Base-by-base conservation (phyloP, 2,888 invertebrate genomes). In the Platycheirus rosarum region DNA sequence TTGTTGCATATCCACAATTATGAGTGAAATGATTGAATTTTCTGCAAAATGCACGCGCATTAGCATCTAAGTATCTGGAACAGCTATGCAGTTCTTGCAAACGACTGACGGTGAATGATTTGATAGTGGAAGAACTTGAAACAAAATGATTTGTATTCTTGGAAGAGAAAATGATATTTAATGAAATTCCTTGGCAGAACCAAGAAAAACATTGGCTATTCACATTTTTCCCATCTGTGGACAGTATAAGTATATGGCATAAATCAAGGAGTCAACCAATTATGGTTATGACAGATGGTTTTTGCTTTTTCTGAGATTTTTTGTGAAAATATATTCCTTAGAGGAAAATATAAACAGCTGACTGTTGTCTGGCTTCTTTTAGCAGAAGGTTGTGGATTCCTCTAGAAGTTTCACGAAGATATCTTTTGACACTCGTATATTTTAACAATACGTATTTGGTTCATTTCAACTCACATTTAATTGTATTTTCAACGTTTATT, bases 181-280 rank as follows among this genome's bases (percentile, higher is more conserved):
- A 29, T 29, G 32, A 18, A 35, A 53, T 16, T 32, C 29, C 29
- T 16, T 32, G 14, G 16, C 5, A 32, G 32, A 35, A 53, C 32
- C 18, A 1, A 7, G 32, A 53, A 53, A 18, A n/a, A 53, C 51
- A 53, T 35, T 35, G 32, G 18, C 51, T 53, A 35, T 53, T 53
- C 32, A 53, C 32, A 53, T 53, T 35, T n/a, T 8, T n/a, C 2
- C 32, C 51, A 53, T 53, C 18, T 35, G 51, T 16, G 32, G 51
- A 18, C 32, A 53, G 35, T 53, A 32, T 18, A 14, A 53, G 16
- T 53, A 53, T 53, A 53, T 53, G 51, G 51, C 32, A 53, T 53
- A 53, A 53, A 53, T 53, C 51, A 53, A 32, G 32, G 16, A 53
- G 51, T 32, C 51, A 53, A 35, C 16, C 32, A 16, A 11, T 16